Conservation (phyloP, 2,888 invertebrate species). For the Drosophila quinaria region DNA sequence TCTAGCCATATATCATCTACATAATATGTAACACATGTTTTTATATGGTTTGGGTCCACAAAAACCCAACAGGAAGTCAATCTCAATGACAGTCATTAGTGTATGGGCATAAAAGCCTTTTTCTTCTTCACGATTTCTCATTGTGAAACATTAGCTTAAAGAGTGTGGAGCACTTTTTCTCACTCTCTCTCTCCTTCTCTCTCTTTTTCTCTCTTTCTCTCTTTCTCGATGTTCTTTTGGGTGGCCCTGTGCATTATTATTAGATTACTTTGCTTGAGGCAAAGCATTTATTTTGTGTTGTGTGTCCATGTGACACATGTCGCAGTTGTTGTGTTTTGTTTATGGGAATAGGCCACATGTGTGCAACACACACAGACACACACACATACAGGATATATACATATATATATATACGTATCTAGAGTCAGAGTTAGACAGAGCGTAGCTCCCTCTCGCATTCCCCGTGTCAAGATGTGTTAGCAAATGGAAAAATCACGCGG, state of each 20-base stretch:
- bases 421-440: constrained; percentile 25
- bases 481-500: constrained; percentile 79
- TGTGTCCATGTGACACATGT: constrained; percentile 50
- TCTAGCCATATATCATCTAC: constrained; percentile 3
- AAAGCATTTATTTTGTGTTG: constrained; percentile 4
- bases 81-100: constrained; percentile 59
- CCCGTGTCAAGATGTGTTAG: constrained; percentile 33
- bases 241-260: constrained; percentile 58
- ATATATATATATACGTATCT: neutral
- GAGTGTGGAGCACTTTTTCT: constrained; percentile 9
- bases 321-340: constrained; percentile 52
- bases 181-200: neutral
- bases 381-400: constrained; percentile 11
- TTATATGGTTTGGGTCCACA: constrained; percentile 6
- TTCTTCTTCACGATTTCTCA: constrained; percentile 7
- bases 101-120: constrained; percentile 36
- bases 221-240: constrained; percentile 26
- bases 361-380: constrained; percentile 36
- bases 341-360: constrained; percentile 74
- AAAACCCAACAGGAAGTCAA: constrained; percentile 53
- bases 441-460: constrained; percentile 6
- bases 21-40: constrained; percentile 31
- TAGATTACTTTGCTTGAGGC: constrained; percentile 56
- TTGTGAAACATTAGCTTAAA: constrained; percentile 25
- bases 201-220: neutral